Evolutionary conservation across 2,888 invertebrate genomes (phyloP).

Genomic region (Apamea epomidion): DNA sequence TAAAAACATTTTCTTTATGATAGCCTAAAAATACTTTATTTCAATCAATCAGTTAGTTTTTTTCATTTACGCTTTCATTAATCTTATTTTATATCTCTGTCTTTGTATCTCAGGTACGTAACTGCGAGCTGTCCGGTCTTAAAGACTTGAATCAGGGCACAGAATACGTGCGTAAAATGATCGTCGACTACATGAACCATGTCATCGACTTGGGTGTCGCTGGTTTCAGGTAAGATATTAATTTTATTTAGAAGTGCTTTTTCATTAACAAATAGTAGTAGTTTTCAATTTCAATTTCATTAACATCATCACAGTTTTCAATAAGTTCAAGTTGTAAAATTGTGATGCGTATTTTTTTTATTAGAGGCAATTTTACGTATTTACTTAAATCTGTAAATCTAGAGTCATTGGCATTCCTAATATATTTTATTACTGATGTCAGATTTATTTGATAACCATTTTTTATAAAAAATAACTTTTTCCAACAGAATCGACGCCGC

Average conservation of each 20-base stretch:
- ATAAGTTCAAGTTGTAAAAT: neutral
- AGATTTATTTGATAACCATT: neutral
- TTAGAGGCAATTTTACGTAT: neutral
- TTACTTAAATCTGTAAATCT: neutral
- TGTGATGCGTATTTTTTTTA: neutral
- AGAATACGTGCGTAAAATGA: conserved; percentile 91
- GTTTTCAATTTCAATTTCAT: neutral
- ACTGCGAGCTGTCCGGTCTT: conserved; percentile 92
- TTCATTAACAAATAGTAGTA: neutral
- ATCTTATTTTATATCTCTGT: no score
- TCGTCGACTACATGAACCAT: conserved; percentile 92
- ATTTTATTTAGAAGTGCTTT: neutral
- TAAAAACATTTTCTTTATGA: neutral
- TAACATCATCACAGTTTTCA: neutral
- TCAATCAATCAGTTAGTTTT: neutral
- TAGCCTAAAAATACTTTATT: neutral
- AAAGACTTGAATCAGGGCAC: conserved; percentile 92
- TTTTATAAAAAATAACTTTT: neutral
- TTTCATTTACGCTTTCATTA: no score
- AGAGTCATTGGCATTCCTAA: neutral
- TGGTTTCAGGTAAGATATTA: conserved; percentile 92
- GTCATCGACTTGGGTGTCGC: conserved; percentile 94
- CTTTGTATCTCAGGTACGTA: conserved; percentile 87
- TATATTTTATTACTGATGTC: neutral
- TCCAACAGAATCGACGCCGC: conserved; percentile 92